These are phyloP conservation scores for Ochropacha duplaris DNA, from an alignment of 2,888 invertebrate genomes.

Conservation along the genomic window DNA sequence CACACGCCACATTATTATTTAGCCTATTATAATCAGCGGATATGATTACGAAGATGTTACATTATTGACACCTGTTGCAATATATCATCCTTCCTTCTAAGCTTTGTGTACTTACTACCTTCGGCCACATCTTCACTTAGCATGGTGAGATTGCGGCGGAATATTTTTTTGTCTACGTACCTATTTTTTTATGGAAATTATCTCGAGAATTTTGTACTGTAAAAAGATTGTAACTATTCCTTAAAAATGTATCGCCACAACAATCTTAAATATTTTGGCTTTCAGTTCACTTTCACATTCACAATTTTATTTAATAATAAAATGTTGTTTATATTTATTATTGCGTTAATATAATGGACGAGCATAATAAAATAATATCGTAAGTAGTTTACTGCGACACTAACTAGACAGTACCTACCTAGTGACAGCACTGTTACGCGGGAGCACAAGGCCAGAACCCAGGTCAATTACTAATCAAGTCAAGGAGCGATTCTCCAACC, in stretches of 20 bases:
- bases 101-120: no score
- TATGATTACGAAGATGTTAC: not conserved
- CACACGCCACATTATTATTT: constrained; percentile 5
- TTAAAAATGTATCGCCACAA: no score
- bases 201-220: no score
- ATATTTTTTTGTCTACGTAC: no score
- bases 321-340: no score
- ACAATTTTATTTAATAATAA: no score
- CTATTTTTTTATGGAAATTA: no score
- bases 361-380: not conserved
- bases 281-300: no score
- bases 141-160: no score
- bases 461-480: constrained; percentile 78
- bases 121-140: no score
- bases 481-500: constrained; percentile 55
- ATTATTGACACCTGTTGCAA: not conserved
- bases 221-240: no score
- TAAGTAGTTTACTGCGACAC: not conserved
- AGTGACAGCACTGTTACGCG: constrained; percentile 28
- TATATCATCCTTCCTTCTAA: not conserved
- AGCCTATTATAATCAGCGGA: not conserved
- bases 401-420: constrained; percentile 9
- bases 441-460: constrained; percentile 53
- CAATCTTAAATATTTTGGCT: not conserved
- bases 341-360: not conserved